Evolutionary conservation across 2,797 vertebrate species (phyloP).

Genomic region (Periparus ater): DNA sequence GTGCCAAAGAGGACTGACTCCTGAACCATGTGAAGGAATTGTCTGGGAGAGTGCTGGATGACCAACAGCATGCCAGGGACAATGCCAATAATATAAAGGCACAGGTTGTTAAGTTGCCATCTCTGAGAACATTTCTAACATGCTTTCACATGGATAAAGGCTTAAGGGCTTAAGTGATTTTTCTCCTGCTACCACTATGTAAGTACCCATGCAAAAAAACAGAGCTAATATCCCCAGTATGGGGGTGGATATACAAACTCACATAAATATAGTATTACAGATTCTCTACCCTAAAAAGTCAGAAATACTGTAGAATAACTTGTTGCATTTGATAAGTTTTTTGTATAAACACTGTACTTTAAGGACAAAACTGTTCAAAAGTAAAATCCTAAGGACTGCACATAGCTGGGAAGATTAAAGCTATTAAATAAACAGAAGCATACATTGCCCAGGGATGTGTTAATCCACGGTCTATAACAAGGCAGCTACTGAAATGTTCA

Average conservation of each 20-base stretch:
- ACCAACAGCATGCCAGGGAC: neutral
- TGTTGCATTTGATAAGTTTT: neutral
- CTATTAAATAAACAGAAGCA: neutral
- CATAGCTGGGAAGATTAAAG: neutral
- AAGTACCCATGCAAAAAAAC: neutral
- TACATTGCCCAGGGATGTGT: neutral
- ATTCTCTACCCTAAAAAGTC: neutral
- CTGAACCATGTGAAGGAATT: neutral
- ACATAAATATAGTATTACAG: neutral
- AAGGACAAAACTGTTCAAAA: neutral
- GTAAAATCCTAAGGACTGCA: neutral
- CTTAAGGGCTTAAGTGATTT: constrained; percentile 6
- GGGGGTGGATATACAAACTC: neutral
- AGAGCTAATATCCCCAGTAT: neutral
- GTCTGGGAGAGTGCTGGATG: neutral
- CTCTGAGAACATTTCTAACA: neutral
- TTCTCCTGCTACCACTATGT: neutral
- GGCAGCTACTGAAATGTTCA: neutral
- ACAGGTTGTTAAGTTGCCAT: neutral
- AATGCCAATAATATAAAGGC: neutral
- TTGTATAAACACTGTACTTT: neutral
- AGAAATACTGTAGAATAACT: neutral
- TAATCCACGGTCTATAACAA: neutral
- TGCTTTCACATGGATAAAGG: neutral
- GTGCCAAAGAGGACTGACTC: neutral